Percentiles rank a stretch among this genome's conserved stretches.
phyloP scores from a whole-genome alignment of 2,113 vertebrate species.

The Pseudorhombus dupliciocellatus region DNA sequence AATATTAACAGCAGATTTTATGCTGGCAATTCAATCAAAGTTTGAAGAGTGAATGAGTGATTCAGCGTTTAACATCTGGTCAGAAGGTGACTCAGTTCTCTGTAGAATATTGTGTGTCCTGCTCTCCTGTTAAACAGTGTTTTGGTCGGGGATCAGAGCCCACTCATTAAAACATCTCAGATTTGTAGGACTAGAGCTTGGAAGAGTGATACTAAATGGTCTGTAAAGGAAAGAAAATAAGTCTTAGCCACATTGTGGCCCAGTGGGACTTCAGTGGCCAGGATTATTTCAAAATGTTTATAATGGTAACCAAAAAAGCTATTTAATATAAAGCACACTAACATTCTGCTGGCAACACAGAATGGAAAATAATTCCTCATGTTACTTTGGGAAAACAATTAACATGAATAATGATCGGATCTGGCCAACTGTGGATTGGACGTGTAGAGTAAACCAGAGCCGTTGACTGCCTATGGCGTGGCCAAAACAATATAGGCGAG shows the following conservation, averaged over 20 bases:
- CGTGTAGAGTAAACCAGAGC: slow-evolving; percentile 24
- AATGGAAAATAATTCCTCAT: slow-evolving; percentile 36
- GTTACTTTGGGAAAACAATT: slow-evolving; percentile 9
- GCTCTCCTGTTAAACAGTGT: not conserved
- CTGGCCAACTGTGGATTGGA: slow-evolving; percentile 5
- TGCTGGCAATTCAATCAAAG: not conserved
- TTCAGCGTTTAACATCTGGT: not conserved
- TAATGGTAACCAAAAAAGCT: not conserved
- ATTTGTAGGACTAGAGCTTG: not conserved
- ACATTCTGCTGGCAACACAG: slow-evolving; percentile 23
- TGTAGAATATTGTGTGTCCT: not conserved
- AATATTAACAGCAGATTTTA: not conserved
- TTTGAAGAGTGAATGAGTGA: not conserved
- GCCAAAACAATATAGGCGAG: slow-evolving; percentile 10
- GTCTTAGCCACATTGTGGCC: not conserved
- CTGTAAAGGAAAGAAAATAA: slow-evolving; percentile 3
- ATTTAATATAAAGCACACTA: slow-evolving; percentile 13
- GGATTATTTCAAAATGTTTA: slow-evolving; percentile 36
- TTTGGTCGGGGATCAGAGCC: not conserved
- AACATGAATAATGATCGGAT: slow-evolving; percentile 26
- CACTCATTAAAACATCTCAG: not conserved
- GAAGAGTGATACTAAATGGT: slow-evolving; percentile 7
- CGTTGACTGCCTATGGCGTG: not conserved
- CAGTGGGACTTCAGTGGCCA: slow-evolving; percentile 4
- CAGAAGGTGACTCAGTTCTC: not conserved